A percentile compares a stretch with the other conserved stretches of the same genome.
phyloP scores from a whole-genome alignment of 2,888 invertebrate genomes.

The Lamellibrachia satsuma region DNA sequence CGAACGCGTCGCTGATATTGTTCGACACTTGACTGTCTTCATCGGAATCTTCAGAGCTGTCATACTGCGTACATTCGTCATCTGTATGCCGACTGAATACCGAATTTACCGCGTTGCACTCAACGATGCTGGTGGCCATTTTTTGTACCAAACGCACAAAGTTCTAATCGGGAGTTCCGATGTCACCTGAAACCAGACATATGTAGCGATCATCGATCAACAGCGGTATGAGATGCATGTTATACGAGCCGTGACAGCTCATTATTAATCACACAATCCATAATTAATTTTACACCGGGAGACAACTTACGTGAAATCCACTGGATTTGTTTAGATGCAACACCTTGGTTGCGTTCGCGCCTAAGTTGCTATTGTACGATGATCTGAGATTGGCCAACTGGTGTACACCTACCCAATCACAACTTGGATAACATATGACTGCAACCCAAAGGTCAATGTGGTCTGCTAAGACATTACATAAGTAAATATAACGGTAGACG shows the following conservation, averaged over 20 bases:
- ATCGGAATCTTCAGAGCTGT: neutral
- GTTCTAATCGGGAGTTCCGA: neutral
- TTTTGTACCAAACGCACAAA: neutral
- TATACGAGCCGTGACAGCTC: neutral
- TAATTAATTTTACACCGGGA: neutral
- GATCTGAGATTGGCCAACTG: neutral
- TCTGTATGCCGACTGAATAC: neutral
- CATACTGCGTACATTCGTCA: neutral
- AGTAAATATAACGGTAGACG: neutral
- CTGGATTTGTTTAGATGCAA: neutral
- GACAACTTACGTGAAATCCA: neutral
- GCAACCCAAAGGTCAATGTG: neutral
- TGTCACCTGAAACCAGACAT: neutral
- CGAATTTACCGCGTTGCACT: neutral
- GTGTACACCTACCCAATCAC: neutral
- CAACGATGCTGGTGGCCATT: neutral
- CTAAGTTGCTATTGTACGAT: constrained; percentile 3
- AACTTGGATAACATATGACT: neutral
- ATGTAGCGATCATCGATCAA: neutral
- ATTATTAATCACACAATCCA: neutral
- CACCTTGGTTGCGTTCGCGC: constrained; percentile 12
- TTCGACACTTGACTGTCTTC: neutral
- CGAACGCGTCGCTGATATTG: neutral
- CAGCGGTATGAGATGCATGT: neutral
- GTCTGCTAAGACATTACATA: neutral